A percentile compares a stretch with the other conserved stretches of the same genome.
Conservation (phyloP, 1,140 invertebrate genomes). For the Drosophila sechellia region DNA sequence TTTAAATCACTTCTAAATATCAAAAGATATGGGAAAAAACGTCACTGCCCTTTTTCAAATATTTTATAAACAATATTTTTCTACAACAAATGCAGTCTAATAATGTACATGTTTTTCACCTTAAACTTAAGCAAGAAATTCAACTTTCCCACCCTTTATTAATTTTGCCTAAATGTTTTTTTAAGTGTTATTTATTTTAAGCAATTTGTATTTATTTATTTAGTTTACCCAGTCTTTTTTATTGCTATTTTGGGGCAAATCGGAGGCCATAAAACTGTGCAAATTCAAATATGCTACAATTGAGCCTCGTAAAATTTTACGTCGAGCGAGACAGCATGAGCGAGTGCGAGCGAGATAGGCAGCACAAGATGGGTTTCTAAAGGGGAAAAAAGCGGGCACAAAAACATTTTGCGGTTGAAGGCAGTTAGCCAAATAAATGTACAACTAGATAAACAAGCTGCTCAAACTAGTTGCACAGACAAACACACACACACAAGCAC, state of each 20-base stretch:
- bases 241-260: slow-evolving; percentile 33
- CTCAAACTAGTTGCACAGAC: slow-evolving; percentile 56
- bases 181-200: slow-evolving; percentile 44
- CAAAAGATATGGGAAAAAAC: too few relatives aligned
- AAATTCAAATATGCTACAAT: slow-evolving; percentile 62
- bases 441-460: slow-evolving; percentile 74
- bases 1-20: too few relatives aligned
- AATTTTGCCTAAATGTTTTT: slow-evolving; percentile 12
- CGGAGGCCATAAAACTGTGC: slow-evolving; percentile 67
- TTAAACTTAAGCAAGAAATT: too few relatives aligned
- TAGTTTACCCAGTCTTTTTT: neutral
- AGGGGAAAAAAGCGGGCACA: slow-evolving; percentile 16
- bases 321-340: slow-evolving; percentile 18
- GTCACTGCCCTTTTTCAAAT: too few relatives aligned
- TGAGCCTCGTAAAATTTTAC: slow-evolving; percentile 69
- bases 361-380: slow-evolving; percentile 9
- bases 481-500: slow-evolving; percentile 3
- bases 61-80: too few relatives aligned
- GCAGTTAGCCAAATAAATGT: slow-evolving; percentile 80
- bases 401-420: slow-evolving; percentile 74
- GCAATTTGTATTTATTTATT: slow-evolving; percentile 44
- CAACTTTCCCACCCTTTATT: neutral
- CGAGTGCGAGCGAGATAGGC: slow-evolving; percentile 24
- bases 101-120: too few relatives aligned
- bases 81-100: too few relatives aligned